A percentile compares a stretch with the other conserved stretches of the same genome.
phyloP scores from a whole-genome alignment of 2,113 vertebrate genomes.

The Gavia stellata region DNA sequence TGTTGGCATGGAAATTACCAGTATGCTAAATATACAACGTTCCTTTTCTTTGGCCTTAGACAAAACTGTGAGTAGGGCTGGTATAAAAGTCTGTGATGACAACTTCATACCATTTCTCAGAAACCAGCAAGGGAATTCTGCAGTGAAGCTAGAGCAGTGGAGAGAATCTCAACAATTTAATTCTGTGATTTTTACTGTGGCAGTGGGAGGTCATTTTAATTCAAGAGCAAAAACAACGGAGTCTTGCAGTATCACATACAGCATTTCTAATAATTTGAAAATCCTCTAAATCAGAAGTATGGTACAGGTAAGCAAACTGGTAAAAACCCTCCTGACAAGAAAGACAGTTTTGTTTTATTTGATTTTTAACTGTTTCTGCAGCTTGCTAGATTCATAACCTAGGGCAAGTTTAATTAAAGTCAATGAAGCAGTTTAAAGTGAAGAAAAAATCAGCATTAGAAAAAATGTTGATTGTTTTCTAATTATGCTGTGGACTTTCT shows the following conservation, averaged over 20 bases:
- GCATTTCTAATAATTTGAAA: slow-evolving; percentile 41
- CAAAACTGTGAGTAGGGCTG: not conserved
- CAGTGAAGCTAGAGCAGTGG: not conserved
- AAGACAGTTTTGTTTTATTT: slow-evolving; percentile 51
- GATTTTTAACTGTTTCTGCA: slow-evolving; percentile 60
- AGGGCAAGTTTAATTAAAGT: slow-evolving; percentile 80
- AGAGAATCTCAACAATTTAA: not conserved
- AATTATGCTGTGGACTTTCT: slow-evolving; percentile 70
- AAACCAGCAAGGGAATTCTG: not conserved
- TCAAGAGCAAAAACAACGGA: not conserved
- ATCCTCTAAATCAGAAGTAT: slow-evolving; percentile 51
- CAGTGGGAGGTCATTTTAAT: slow-evolving; percentile 13
- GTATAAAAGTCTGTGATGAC: not conserved
- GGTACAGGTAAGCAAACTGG: slow-evolving; percentile 39
- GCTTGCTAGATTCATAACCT: slow-evolving; percentile 72
- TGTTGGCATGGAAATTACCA: not conserved
- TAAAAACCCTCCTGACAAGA: slow-evolving; percentile 63
- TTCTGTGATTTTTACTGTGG: not conserved
- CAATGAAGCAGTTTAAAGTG: slow-evolving; percentile 77
- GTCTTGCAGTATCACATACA: not conserved
- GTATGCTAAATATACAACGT: not conserved
- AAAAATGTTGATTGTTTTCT: slow-evolving; percentile 75
- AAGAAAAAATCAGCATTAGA: slow-evolving; percentile 74
- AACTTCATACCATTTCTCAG: not conserved
- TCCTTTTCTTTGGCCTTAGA: not conserved